Evolutionary conservation across 2,797 vertebrate species (phyloP).

Genomic region (Telmatherina bonti): DNA sequence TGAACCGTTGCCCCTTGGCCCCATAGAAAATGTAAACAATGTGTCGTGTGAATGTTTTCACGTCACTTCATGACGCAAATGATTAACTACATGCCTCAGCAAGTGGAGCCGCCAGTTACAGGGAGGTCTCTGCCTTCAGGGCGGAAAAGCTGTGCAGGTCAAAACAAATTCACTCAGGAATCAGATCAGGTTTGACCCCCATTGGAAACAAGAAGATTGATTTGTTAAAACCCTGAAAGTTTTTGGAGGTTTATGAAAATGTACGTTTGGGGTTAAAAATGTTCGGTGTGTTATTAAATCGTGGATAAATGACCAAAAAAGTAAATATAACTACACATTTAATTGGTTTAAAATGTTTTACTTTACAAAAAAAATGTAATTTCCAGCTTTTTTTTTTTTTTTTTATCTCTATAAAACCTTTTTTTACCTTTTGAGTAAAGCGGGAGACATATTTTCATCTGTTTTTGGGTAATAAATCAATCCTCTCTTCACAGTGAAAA

Average conservation of each 20-base stretch:
- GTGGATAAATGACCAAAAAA: neutral
- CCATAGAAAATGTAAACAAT: neutral
- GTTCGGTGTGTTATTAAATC: too few relatives aligned
- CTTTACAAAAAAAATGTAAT: neutral
- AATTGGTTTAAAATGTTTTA: neutral
- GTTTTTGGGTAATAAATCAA: neutral
- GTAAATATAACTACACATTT: too few relatives aligned
- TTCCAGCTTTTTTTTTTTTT: neutral
- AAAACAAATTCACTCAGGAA: too few relatives aligned
- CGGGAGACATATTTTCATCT: neutral
- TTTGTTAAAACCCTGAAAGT: neutral
- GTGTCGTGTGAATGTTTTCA: too few relatives aligned
- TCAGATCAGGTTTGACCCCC: neutral
- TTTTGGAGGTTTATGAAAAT: too few relatives aligned
- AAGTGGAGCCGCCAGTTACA: too few relatives aligned
- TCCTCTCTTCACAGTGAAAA: neutral
- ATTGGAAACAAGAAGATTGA: neutral
- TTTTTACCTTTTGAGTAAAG: neutral
- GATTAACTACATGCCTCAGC: too few relatives aligned
- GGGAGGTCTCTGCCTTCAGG: too few relatives aligned
- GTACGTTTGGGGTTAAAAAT: neutral
- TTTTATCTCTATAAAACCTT: neutral
- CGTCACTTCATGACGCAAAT: too few relatives aligned
- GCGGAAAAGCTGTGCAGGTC: too few relatives aligned
- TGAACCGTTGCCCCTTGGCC: neutral